Evolutionary conservation across 2,888 invertebrate genomes (phyloP).

Genomic region (Gymnosoma rotundatum): DNA sequence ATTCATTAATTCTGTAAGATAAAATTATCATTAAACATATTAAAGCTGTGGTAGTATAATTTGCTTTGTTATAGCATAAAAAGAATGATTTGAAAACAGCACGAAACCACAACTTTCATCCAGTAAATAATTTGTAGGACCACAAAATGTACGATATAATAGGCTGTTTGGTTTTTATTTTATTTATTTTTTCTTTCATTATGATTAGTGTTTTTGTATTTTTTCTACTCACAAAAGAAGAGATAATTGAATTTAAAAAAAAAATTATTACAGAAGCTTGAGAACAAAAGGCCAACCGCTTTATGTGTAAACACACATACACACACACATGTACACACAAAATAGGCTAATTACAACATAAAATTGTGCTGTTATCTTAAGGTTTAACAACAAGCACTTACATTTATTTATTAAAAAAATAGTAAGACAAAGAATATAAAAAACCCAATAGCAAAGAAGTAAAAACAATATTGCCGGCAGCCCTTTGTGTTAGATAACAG

Average conservation of each 20-base stretch:
- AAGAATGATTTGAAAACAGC: not conserved
- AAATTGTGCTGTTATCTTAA: constrained; percentile 57
- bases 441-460: too few relatives aligned
- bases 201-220: constrained; percentile 2
- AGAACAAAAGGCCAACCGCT: constrained; percentile 46
- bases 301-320: constrained; percentile 6
- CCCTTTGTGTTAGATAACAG: constrained; percentile 46
- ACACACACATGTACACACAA: not conserved
- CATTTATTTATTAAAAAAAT: not conserved
- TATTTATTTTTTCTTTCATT: not conserved
- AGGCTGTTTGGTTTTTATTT: not conserved
- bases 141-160: constrained; percentile 8
- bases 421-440: too few relatives aligned
- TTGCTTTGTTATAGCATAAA: not conserved
- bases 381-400: constrained; percentile 31
- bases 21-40: constrained; percentile 57
- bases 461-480: constrained; percentile 1
- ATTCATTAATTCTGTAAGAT: constrained; percentile 77
- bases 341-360: constrained; percentile 15
- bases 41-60: not conserved
- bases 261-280: not conserved
- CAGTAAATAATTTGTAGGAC: not conserved
- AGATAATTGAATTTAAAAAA: constrained; percentile 63
- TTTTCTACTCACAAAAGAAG: not conserved
- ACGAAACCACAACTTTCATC: constrained; percentile 13